Base-by-base conservation (phyloP, 2,113 vertebrate species). In the Oryzias melastigma region DNA sequence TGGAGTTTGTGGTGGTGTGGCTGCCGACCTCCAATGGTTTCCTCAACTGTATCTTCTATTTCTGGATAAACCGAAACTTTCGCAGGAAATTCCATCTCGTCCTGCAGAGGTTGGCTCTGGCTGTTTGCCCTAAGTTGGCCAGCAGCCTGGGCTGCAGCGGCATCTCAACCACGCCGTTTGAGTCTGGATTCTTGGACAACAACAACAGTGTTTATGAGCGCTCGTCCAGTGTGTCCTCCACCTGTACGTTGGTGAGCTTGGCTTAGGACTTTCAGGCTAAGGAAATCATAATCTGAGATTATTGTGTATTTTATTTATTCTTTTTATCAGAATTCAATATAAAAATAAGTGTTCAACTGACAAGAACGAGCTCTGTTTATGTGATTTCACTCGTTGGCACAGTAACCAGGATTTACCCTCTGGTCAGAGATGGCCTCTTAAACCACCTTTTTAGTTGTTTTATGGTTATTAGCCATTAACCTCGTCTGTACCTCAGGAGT, bases 31-130 rank as follows among this genome's bases (percentile, higher is more conserved):
- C 91, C 77, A 95, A 94, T 5, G 92, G 93, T 52, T 93, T 95
- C 78, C 92, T 95, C 79, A 95, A 95, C 86, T 94, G 93, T 71
- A 93, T 95, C 86, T 93, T 94, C 79, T 95, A 95, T 86, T 95
- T 94, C 81, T 94, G 93, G 93, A 88, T 93, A 67, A 95, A 94
- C 82, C 87, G 67, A 76, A 92, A 84, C 82, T 95, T 95, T 75
- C 86, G 93, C 35, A 88, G 83, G 53, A 95, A 93, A 73, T 93
- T 93, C 72, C 75, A 74, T 56, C 63, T 84, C 1, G 40, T 92
- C 5, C 61, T 91, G 14, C 84, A 75, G 14, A 84, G 71, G 54
- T 58, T 92, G 14, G 82, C 60, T 65, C 71, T 83, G 22, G 20
- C 77, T 20, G 15, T 85, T 15, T 92, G 86, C 59, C 87, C 87